These are phyloP conservation scores for Drosophila recens DNA, from an alignment of 2,888 invertebrate genomes.

Conservation along the genomic window DNA sequence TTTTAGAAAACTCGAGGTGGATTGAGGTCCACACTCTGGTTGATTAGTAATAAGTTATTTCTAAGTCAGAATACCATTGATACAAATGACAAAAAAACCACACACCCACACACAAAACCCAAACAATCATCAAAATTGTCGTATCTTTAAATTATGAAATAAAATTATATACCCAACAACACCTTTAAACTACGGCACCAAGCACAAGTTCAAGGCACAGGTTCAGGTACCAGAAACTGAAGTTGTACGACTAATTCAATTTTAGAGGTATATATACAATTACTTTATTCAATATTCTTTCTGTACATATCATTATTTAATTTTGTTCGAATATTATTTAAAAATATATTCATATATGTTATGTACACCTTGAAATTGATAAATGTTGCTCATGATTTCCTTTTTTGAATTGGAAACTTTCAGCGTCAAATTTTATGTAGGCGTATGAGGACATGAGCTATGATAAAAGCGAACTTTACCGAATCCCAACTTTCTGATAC, in stretches of 20 bases:
- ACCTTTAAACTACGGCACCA: conserved; percentile 18
- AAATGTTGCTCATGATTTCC: conserved; percentile 1
- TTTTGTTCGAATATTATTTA: conserved; percentile 62
- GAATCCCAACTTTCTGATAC: too few species aligned
- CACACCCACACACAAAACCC: conserved; percentile 13
- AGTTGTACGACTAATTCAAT: conserved; percentile 44
- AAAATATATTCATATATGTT: conserved; percentile 68
- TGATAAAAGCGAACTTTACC: neutral
- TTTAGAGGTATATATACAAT: conserved; percentile 34
- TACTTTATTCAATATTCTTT: conserved; percentile 29
- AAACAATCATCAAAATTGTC: conserved; percentile 45
- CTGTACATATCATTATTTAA: conserved; percentile 18
- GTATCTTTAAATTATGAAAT: conserved; percentile 51
- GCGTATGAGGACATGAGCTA: neutral
- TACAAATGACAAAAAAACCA: conserved; percentile 67
- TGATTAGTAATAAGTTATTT: conserved; percentile 57
- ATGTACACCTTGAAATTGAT: conserved; percentile 47
- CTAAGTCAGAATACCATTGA: conserved; percentile 77
- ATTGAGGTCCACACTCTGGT: conserved; percentile 85
- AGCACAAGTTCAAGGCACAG: conserved; percentile 17
- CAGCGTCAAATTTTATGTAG: conserved; percentile 6
- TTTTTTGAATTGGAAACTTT: conserved; percentile 1
- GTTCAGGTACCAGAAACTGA: conserved; percentile 46
- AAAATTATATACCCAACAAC: conserved; percentile 33
- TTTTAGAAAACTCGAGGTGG: conserved; percentile 93